Evolutionary conservation across 2,888 invertebrate genomes (phyloP).

Genomic region (Acronicta aceris): DNA sequence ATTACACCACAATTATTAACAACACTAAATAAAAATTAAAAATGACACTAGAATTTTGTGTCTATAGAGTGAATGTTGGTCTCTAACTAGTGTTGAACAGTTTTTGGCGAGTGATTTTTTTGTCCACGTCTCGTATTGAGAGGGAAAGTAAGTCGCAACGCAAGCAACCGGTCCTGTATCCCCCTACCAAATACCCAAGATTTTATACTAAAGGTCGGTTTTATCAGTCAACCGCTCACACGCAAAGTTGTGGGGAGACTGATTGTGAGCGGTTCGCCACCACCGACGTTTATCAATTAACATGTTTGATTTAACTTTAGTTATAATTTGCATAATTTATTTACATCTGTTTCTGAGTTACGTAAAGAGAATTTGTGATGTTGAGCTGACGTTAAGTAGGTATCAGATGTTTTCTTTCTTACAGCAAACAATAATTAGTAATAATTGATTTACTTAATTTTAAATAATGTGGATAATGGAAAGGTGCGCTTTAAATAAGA

Average conservation of each 20-base stretch:
- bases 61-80: too few relatives aligned
- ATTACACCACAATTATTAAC: constrained; percentile 15
- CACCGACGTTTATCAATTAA: constrained; percentile 38
- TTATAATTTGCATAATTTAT: constrained; percentile 45
- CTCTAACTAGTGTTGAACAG: too few relatives aligned
- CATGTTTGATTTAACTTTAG: constrained; percentile 41
- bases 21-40: neutral
- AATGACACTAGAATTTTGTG: neutral
- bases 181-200: constrained; percentile 24
- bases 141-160: constrained; percentile 7
- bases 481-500: too few relatives aligned
- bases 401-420: neutral
- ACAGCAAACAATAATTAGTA: neutral
- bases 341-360: constrained; percentile 14
- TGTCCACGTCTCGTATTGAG: constrained; percentile 26
- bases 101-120: constrained; percentile 32
- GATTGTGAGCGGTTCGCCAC: constrained; percentile 41
- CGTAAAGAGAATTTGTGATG: neutral
- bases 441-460: too few relatives aligned
- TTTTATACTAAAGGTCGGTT: constrained; percentile 11
- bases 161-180: constrained; percentile 15
- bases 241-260: constrained; percentile 34
- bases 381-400: neutral
- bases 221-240: constrained; percentile 41
- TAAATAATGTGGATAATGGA: too few relatives aligned